phyloP scores from a whole-genome alignment of 1,140 invertebrate genomes.

The Monomorium pharaonis region DNA sequence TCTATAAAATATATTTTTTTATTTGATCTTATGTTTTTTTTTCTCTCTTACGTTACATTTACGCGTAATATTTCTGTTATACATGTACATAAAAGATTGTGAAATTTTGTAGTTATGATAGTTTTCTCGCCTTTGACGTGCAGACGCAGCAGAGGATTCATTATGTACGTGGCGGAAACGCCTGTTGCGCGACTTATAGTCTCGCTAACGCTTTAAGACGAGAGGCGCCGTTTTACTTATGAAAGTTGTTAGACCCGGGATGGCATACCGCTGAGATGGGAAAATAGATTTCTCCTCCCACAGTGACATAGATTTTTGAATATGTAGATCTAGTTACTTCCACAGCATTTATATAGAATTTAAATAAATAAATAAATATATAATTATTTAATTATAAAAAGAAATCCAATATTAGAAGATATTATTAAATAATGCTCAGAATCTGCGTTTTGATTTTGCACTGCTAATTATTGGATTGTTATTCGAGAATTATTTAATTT shows the following conservation, averaged over 20 bases:
- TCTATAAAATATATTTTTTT: slow-evolving; percentile 2
- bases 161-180: slow-evolving; percentile 17
- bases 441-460: neutral
- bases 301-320: neutral
- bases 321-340: neutral
- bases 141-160: neutral
- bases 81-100: neutral
- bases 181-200: slow-evolving; percentile 49
- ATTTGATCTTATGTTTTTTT: neutral
- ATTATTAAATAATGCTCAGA: neutral
- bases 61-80: too few relatives aligned
- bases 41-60: too few relatives aligned
- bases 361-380: neutral
- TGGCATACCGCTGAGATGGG: neutral
- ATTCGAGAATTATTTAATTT: neutral
- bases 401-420: neutral
- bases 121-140: neutral
- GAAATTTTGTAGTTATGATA: neutral
- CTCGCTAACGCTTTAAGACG: slow-evolving; percentile 22
- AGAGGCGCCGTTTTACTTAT: slow-evolving; percentile 43
- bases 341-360: neutral
- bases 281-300: slow-evolving; percentile 16
- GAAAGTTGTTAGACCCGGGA: slow-evolving; percentile 43
- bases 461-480: too few relatives aligned
- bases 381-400: neutral